These are phyloP conservation scores for Sminthurinus signatus DNA, from an alignment of 1,140 invertebrate genomes.

Conservation along the genomic window DNA sequence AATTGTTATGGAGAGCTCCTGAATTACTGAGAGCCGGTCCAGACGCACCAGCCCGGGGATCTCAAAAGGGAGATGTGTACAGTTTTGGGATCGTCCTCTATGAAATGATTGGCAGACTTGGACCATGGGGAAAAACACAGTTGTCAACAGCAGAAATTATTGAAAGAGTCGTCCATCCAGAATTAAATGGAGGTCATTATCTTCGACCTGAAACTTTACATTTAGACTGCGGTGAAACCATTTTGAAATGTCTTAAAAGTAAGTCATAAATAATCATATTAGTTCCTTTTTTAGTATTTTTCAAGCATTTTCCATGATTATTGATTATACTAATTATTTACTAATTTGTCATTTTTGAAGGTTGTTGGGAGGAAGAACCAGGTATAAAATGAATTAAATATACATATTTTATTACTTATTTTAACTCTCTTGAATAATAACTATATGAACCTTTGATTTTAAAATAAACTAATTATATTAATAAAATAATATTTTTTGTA, in stretches of 20 bases:
- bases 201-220: constrained; percentile 53
- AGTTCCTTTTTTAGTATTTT: too few relatives aligned
- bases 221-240: constrained; percentile 54
- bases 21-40: constrained; percentile 56
- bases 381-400: too few relatives aligned
- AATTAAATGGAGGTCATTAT: constrained; percentile 26
- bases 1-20: constrained; percentile 60
- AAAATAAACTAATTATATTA: too few relatives aligned
- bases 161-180: constrained; percentile 46
- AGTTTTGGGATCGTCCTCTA: constrained; percentile 63
- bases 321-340: too few relatives aligned
- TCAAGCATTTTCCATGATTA: too few relatives aligned
- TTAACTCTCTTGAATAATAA: too few relatives aligned
- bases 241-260: constrained; percentile 55
- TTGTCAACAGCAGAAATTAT: constrained; percentile 51
- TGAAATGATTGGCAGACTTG: constrained; percentile 60
- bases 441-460: too few relatives aligned
- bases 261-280: too few relatives aligned
- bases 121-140: constrained; percentile 61
- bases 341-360: constrained; percentile 49
- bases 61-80: constrained; percentile 67
- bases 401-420: too few relatives aligned
- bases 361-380: constrained; percentile 70
- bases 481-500: too few relatives aligned
- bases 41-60: constrained; percentile 51